phyloP scores from a whole-genome alignment of 2,113 vertebrate species.

The Ptyas mucosa region DNA sequence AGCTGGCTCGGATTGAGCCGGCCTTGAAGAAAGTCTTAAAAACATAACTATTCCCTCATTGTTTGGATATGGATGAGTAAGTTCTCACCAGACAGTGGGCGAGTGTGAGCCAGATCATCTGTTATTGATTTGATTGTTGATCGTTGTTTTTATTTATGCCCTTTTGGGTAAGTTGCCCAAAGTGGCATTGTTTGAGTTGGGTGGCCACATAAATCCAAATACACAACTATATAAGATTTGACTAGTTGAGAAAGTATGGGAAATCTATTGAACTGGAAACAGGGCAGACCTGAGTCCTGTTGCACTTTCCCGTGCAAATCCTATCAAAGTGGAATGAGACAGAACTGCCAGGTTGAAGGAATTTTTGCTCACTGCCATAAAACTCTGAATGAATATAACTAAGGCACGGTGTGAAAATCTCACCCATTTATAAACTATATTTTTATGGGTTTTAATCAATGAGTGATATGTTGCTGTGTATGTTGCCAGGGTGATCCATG shows the following conservation, averaged over 20 bases:
- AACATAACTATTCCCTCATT: not conserved
- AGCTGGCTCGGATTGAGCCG: not conserved
- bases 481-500: not conserved
- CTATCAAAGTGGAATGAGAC: not conserved
- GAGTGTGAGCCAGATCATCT: not conserved
- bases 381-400: not conserved
- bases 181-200: not conserved
- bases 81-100: not conserved
- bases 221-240: not conserved
- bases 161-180: not conserved
- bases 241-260: not conserved
- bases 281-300: not conserved
- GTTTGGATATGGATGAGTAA: not conserved
- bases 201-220: not conserved
- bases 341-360: not conserved
- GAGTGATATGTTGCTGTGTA: not conserved
- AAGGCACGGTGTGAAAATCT: not conserved
- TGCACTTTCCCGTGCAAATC: not conserved
- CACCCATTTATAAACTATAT: not conserved
- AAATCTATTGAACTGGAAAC: not conserved
- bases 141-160: not conserved
- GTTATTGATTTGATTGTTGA: not conserved
- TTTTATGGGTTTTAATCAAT: not conserved
- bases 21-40: not conserved
- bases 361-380: not conserved